phyloP scores from a whole-genome alignment of 2,113 vertebrate species.

The Cichladusa arquata region DNA sequence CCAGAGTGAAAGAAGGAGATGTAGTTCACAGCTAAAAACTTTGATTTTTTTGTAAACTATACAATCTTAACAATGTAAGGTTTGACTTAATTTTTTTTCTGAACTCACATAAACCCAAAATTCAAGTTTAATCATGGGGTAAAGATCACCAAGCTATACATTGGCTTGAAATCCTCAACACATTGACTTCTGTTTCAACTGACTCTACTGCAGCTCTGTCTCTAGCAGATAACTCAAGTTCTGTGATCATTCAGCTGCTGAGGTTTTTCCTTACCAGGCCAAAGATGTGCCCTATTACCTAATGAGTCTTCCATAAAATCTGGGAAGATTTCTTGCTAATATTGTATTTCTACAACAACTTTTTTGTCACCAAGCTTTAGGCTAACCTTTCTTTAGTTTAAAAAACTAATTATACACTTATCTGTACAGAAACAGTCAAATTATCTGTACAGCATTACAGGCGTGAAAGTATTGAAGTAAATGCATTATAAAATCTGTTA shows the following conservation, averaged over 20 bases:
- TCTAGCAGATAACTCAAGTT: neutral
- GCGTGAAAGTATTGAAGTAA: neutral
- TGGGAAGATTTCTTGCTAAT: neutral
- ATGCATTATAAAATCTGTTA: neutral
- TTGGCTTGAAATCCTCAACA: neutral
- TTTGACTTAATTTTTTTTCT: neutral
- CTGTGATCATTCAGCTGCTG: neutral
- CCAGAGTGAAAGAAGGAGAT: neutral
- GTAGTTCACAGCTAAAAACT: neutral
- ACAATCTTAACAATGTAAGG: neutral
- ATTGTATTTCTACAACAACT: neutral
- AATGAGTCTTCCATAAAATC: neutral
- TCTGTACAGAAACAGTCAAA: neutral
- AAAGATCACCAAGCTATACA: neutral
- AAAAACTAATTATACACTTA: neutral
- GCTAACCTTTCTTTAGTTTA: neutral
- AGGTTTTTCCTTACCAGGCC: neutral
- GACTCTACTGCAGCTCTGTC: neutral
- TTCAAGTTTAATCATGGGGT: neutral
- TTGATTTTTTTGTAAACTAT: neutral
- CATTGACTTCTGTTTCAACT: neutral
- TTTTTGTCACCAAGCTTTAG: neutral
- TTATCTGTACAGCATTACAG: neutral
- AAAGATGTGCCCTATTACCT: neutral
- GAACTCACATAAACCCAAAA: neutral